Evolutionary conservation across 2,113 vertebrate genomes (phyloP).

Genomic region (Muscicapa adusta): DNA sequence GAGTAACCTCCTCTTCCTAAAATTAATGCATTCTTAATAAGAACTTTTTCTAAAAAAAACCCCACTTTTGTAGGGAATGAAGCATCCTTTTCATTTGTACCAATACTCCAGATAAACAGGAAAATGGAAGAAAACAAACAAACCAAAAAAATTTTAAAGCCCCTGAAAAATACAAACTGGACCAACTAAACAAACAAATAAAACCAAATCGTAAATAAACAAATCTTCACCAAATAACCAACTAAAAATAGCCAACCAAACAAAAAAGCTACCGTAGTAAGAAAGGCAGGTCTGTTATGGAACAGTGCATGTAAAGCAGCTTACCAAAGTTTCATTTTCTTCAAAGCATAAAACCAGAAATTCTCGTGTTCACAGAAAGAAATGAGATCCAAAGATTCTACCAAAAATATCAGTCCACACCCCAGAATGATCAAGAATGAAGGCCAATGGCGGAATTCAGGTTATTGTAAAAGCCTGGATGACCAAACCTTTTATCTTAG

Average conservation of each 20-base stretch:
- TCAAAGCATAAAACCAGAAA: background rate
- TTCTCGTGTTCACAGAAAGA: background rate
- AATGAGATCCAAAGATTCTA: background rate
- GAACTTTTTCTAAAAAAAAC: background rate
- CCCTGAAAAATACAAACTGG: background rate
- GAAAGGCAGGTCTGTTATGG: rapidly evolving
- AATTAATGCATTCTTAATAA: background rate
- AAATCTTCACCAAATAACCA: background rate
- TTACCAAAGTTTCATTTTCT: background rate
- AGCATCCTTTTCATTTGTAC: background rate
- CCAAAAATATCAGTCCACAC: background rate
- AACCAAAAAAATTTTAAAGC: background rate
- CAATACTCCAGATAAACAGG: background rate
- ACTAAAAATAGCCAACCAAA: background rate
- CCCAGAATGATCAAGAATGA: background rate
- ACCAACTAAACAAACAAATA: background rate
- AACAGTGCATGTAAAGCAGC: background rate
- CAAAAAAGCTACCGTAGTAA: rapidly evolving
- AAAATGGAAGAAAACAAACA: background rate
- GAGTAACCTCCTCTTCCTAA: background rate
- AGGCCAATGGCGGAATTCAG: background rate
- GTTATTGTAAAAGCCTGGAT: background rate
- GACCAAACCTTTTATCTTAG: background rate
- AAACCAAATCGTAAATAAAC: too few species aligned
- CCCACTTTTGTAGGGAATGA: background rate